These are phyloP conservation scores for Gopherus flavomarginatus DNA, from an alignment of 2,113 vertebrate genomes.

Conservation along the genomic window DNA sequence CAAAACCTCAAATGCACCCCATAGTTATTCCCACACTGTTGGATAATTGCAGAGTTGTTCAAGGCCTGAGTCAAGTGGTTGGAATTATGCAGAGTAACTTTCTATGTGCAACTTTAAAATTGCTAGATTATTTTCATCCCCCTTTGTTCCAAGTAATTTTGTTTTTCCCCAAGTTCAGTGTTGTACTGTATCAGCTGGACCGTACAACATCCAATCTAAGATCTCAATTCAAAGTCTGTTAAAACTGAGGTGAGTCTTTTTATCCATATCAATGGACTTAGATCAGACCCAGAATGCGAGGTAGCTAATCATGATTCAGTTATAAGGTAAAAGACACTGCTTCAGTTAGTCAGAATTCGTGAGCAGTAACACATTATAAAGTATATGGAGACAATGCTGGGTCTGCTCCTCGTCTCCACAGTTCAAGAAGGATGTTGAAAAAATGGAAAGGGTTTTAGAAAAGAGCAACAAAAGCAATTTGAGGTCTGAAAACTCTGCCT, in stretches of 20 bases:
- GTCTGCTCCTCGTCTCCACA: neutral
- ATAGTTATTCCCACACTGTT: constrained; percentile 28
- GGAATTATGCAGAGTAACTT: neutral
- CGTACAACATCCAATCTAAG: neutral
- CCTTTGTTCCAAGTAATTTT: neutral
- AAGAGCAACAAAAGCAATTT: neutral
- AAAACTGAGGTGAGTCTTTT: neutral
- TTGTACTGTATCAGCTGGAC: rapidly evolving
- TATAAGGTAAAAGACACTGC: neutral
- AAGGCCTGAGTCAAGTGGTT: neutral
- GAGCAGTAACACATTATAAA: neutral
- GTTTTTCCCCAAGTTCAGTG: neutral
- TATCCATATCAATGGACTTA: neutral
- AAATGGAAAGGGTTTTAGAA: neutral
- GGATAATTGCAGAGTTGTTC: constrained; percentile 26
- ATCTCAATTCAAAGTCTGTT: neutral
- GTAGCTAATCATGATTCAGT: neutral
- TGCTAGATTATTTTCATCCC: rapidly evolving
- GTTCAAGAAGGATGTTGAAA: neutral
- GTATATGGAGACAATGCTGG: neutral
- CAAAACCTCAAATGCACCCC: constrained; percentile 46
- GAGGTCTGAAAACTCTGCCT: neutral
- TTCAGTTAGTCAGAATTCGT: neutral
- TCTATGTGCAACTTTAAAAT: neutral
- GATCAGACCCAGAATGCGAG: neutral